These are phyloP conservation scores for Agrochola lychnidis DNA, from an alignment of 2,888 invertebrate genomes.

Conservation along the genomic window DNA sequence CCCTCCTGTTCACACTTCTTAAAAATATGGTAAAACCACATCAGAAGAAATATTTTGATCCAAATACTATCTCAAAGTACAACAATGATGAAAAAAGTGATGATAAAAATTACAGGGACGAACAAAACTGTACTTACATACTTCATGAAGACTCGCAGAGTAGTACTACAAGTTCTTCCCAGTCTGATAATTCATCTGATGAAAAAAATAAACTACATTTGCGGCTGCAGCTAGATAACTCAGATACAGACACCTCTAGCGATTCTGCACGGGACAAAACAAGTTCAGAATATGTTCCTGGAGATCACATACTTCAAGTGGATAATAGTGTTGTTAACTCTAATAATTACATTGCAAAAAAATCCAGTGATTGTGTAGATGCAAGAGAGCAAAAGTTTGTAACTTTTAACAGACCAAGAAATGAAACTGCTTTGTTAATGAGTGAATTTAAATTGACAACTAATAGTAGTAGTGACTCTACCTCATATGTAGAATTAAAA, in stretches of 20 bases:
- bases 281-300: slow-evolving; percentile 86
- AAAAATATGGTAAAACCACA: slow-evolving; percentile 73
- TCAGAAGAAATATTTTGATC: slow-evolving; percentile 70
- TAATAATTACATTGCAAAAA: slow-evolving; percentile 37
- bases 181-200: slow-evolving; percentile 87
- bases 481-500: slow-evolving; percentile 85
- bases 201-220: slow-evolving; percentile 86
- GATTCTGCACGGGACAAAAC: slow-evolving; percentile 85
- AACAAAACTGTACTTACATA: slow-evolving; percentile 86
- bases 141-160: slow-evolving; percentile 85
- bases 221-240: slow-evolving; percentile 84
- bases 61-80: slow-evolving; percentile 70
- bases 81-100: slow-evolving; percentile 65
- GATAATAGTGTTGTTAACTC: slow-evolving; percentile 58
- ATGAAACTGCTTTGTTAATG: slow-evolving; percentile 50
- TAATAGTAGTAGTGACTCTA: slow-evolving; percentile 85
- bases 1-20: slow-evolving; percentile 81
- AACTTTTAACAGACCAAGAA: slow-evolving; percentile 49
- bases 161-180: slow-evolving; percentile 82
- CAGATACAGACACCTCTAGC: slow-evolving; percentile 88
- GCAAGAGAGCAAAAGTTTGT: slow-evolving; percentile 56
- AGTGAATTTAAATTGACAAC: slow-evolving; percentile 74
- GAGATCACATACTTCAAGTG: slow-evolving; percentile 77
- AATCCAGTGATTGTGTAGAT: slow-evolving; percentile 50
- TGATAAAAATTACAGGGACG: slow-evolving; percentile 76